A percentile compares a stretch with the other conserved stretches of the same genome.
Conservation (phyloP, 2,113 vertebrate species). For the Indicator maculatus region DNA sequence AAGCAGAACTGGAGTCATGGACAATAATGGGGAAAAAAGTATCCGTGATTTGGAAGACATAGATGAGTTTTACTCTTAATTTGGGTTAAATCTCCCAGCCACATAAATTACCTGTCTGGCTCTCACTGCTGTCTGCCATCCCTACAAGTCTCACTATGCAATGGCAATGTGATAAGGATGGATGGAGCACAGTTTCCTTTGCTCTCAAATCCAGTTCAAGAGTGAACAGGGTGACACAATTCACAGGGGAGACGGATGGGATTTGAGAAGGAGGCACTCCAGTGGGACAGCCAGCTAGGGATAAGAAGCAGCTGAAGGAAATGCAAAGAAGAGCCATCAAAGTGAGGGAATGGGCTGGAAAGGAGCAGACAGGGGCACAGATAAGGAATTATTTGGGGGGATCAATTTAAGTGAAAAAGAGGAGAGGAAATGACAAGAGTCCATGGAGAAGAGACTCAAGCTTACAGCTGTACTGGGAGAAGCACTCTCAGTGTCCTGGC, state of each 20-base stretch:
- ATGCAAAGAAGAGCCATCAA: not conserved
- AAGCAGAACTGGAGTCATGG: constrained; percentile 12
- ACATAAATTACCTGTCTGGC: constrained; percentile 1
- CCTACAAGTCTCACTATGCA: not conserved
- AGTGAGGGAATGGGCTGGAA: not conserved
- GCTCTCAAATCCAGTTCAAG: not conserved
- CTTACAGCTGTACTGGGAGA: not conserved
- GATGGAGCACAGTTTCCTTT: not conserved
- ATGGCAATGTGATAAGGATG: not conserved
- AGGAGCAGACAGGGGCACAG: not conserved
- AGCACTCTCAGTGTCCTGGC: not conserved
- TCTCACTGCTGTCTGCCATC: not conserved
- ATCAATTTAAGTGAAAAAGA: not conserved
- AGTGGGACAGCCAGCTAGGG: not conserved
- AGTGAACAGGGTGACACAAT: not conserved
- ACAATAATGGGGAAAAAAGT: not conserved
- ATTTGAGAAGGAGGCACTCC: not conserved
- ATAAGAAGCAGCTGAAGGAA: not conserved
- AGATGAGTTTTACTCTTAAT: constrained; percentile 32
- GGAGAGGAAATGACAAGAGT: not conserved
- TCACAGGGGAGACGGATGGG: not conserved
- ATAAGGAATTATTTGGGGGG: not conserved
- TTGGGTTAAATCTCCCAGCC: constrained; percentile 34
- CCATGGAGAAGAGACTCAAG: not conserved
- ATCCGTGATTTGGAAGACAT: constrained; percentile 21